Evolutionary conservation across 2,113 vertebrate species (phyloP), one percentile per base, ranked within the genome.

Genomic region (Dipodomys ordii): DNA sequence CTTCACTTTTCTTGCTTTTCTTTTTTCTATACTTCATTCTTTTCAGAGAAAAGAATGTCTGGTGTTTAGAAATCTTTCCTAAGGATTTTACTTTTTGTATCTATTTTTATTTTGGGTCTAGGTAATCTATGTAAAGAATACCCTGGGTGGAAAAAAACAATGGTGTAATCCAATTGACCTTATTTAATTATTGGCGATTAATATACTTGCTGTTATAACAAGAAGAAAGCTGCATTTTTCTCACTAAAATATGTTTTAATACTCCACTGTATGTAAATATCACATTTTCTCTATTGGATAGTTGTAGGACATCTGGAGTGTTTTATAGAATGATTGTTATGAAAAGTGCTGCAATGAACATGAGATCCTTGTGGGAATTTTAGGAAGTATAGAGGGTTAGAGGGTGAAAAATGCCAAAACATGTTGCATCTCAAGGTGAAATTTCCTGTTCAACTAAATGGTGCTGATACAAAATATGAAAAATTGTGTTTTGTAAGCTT

Each of bases 191-290:
- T 27, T 5, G 4, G 23, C 67, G 1, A 74, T 64, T 81, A 74
- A 68, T 77, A 28, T 46, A 49, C 32, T 35, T 80, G 7, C 28
- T 87, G 35, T 35, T 90, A 20, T 25, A 64, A 64, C 22, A 86
- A 60, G 83, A n/a, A 92, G 25, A 91, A 93, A 94, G 13, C 27
- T 83, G 44, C 49, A 53, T 53, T 53, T 53, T 53, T 13, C 49
- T 53, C 49, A 53, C 49, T 53, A 53, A 53, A 53, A 53, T 53
- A 53, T 53, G 49, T 53, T 53, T 13, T 53, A 53, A 53, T 11
- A 53, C 49, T 53, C 49, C 49, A 53, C 12, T 53, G 49, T 53
- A 53, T 53, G 12, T 53, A 53, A 53, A 53, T 53, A 53, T 53
- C 12, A 53, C 49, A 53, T 11, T 53, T 53, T 53, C 49, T 53